A percentile compares a stretch with the other conserved stretches of the same genome.
phyloP scores from a whole-genome alignment of 2,888 invertebrate species.

The Caenorhabditis sp. region DNA sequence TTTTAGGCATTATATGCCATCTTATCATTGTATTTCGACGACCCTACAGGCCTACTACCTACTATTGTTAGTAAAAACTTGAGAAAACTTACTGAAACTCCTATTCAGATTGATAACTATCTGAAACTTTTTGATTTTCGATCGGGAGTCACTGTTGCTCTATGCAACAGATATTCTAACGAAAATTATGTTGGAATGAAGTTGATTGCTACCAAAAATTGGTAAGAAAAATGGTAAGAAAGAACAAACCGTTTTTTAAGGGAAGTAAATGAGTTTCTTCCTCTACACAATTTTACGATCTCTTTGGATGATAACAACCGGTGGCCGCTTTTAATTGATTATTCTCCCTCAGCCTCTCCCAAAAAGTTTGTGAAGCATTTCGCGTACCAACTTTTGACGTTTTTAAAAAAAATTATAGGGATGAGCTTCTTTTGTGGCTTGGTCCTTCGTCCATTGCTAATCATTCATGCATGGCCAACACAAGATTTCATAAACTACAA shows the following conservation, averaged over 20 bases:
- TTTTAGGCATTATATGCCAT: too few species aligned
- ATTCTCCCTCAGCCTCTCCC: too few species aligned
- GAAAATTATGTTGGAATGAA: background rate
- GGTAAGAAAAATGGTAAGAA: background rate
- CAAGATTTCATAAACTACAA: too few species aligned
- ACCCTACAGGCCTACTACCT: too few species aligned
- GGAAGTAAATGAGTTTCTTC: background rate
- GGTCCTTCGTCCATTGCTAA: background rate
- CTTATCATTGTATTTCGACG: background rate
- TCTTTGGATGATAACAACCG: too few species aligned
- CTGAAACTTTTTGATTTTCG: background rate
- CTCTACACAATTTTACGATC: background rate
- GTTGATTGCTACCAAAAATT: background rate
- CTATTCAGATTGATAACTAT: conserved; percentile 22
- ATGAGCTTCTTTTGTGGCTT: background rate
- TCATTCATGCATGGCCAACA: too few species aligned
- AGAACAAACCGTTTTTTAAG: background rate
- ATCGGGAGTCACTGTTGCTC: background rate
- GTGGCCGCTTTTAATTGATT: too few species aligned
- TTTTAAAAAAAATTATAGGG: too few species aligned
- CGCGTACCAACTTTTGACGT: too few species aligned
- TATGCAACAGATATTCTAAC: background rate
- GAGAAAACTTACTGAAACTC: too few species aligned
- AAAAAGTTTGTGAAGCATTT: too few species aligned
- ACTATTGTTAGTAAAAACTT: too few species aligned